Base-by-base conservation (phyloP, 2,888 invertebrate genomes). In the Crossocerus cetratus region DNA sequence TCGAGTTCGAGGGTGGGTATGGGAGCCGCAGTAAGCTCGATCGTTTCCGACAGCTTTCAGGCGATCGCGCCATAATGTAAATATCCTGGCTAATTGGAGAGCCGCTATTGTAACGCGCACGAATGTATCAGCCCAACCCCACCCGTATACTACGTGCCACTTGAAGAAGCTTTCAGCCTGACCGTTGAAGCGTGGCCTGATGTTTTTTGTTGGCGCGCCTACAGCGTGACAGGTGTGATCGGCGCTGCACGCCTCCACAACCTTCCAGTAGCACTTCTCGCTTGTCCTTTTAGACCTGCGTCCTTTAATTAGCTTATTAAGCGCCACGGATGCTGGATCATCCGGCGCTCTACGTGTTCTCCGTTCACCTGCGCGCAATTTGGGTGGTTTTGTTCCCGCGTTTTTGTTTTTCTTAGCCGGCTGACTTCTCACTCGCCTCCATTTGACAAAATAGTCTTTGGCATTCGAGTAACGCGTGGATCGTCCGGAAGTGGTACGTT, bases 1-100 rank as follows among this genome's bases (percentile, higher is more conserved):
- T 60, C 23, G 43, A 32, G 63, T 11, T 22, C 16, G 72, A 72
- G 72, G 63, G 68, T 67, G 72, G 63, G 62, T 65, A 57, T 68
- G 76, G 67, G 60, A 49, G 32, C 14, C 49, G 45, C 45, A 45
- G 43, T 69, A 72, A 64, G 69, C 80, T 72, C 70, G 79, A 87
- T 87, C 84, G 82, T 72, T 68, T 80, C 75, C 79, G 72, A 81
- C 76, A 84, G 79, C 82, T 85, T 83, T 71, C 72, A 80, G 67
- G 75, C 76, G 80, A 81, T 81, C 73, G 77, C 77, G 74, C 73
- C 74, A 86, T 87, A 88, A 88, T 87, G 87, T 87, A 90, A 89
- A 90, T 88, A 88, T 87, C 87, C 86, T 84, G 84, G 87, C 88
- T 90, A 90, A 90, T 90, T 90, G 89, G 88, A 87, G 84, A 79